Conservation (phyloP, 2,888 invertebrate genomes). For the Crossocerus cetratus region DNA sequence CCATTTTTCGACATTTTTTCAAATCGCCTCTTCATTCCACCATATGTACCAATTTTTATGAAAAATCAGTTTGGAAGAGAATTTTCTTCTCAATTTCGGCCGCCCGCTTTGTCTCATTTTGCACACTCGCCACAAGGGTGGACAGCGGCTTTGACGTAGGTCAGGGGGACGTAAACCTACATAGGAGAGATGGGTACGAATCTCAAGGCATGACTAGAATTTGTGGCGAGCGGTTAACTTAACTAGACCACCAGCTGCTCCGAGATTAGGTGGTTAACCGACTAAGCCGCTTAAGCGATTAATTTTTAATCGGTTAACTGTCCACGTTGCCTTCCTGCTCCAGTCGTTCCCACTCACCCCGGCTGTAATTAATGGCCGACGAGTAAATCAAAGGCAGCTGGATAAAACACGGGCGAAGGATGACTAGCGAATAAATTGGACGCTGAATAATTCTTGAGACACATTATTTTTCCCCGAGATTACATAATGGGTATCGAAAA, state of each 20-base stretch:
- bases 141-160: not conserved
- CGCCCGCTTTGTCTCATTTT: too few species aligned
- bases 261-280: constrained; percentile 8
- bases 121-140: too few species aligned
- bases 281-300: constrained; percentile 18
- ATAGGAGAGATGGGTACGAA: constrained; percentile 10
- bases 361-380: constrained; percentile 14
- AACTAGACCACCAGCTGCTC: constrained; percentile 5
- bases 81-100: too few species aligned
- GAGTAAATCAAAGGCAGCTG: constrained; percentile 15
- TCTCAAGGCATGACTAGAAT: constrained; percentile 18
- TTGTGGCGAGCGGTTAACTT: not conserved
- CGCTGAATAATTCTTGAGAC: too few species aligned
- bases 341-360: not conserved
- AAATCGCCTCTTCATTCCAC: too few species aligned
- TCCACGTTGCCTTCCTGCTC: not conserved
- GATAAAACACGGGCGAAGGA: too few species aligned
- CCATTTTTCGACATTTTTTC: too few species aligned
- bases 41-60: too few species aligned
- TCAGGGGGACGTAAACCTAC: not conserved
- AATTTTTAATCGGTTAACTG: constrained; percentile 26
- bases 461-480: too few species aligned
- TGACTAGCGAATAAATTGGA: too few species aligned
- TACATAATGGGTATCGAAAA: too few species aligned
- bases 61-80: too few species aligned